Base-by-base conservation (phyloP, 2,797 vertebrate species). In the Crax fasciolata region DNA sequence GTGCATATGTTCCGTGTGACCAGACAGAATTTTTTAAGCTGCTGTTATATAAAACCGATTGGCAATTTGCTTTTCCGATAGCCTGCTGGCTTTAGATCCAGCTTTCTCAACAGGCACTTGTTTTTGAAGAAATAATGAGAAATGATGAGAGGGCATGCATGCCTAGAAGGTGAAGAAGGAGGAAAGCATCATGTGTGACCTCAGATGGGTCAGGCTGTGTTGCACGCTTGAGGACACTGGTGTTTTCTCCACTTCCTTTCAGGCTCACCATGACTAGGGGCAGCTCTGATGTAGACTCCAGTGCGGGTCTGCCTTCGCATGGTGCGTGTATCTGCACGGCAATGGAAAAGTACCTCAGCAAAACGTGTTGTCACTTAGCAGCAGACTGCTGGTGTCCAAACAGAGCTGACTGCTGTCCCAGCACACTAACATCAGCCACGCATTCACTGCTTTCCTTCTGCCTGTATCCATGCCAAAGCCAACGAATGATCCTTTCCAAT, bases 331-430 rank as follows among this genome's bases (percentile, higher is more conserved):
- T 44, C 74, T 55, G 72, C 68, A 68, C 1, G 2, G 46, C 30
- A 43, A 21, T 67, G 83, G 90, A 89, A 86, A 89, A 76, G 79
- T 9, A 67, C n/a, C 78, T 94, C 90, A 84, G 71, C 48, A 72
- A n/a, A 55, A 63, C 0, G 14, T 70, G 38, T 52, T 93, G 55
- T 63, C 88, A 66, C 63, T 35, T 73, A 88, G 59, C 86, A 95
- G 86, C 52, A 48, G 85, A 67, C 51, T 38, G 62, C 25, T 79
- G 82, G 20, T 95, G 74, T 81, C 83, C 62, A 55, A 70, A 65
- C 12, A 80, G 55, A 88, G 49, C 59, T 87, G 66, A 13, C 8
- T 87, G 41, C 80, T 84, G n/a, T 52, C 77, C 67, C 71, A 25
- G 62, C 44, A 84, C 55, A 4, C 82, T 39, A 15, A n/a, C 14